Evolutionary conservation across 2,888 invertebrate genomes (phyloP).

Genomic region (Athripsodes cinereus): DNA sequence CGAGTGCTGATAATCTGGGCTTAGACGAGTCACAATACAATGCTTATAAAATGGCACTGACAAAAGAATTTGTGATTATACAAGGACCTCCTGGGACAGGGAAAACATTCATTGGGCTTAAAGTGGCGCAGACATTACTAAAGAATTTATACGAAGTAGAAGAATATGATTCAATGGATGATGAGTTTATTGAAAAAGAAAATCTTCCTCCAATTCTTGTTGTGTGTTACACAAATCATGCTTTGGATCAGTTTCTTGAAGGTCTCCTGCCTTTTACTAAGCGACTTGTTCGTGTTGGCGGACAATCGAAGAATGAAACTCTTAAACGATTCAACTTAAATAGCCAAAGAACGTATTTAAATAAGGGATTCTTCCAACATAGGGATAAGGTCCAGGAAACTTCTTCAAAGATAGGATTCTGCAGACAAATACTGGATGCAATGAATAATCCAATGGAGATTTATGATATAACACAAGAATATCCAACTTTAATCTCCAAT

Average conservation of each 20-base stretch:
- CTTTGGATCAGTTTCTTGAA: conserved; percentile 79
- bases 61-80: conserved; percentile 67
- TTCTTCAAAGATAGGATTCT: not conserved
- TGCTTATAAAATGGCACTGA: conserved; percentile 64
- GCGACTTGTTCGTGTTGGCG: conserved; percentile 62
- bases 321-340: conserved; percentile 50
- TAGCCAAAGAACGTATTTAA: conserved; percentile 24
- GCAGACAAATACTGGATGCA: not conserved
- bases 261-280: conserved; percentile 55
- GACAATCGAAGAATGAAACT: conserved; percentile 56
- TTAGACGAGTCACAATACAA: conserved; percentile 61
- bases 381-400: not conserved
- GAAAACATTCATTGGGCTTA: conserved; percentile 74
- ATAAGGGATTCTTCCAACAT: not conserved
- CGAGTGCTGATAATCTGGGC: conserved; percentile 38
- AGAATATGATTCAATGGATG: too few species aligned
- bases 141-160: conserved; percentile 50
- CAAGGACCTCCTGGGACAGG: conserved; percentile 89
- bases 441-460: not conserved
- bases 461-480: not conserved
- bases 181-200: too few species aligned
- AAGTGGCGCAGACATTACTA: conserved; percentile 63
- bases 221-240: conserved; percentile 81
- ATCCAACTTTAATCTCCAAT: not conserved
- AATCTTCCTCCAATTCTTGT: conserved; percentile 55